phyloP scores from a whole-genome alignment of 2,797 vertebrate genomes.

The Bradypodion pumilum region DNA sequence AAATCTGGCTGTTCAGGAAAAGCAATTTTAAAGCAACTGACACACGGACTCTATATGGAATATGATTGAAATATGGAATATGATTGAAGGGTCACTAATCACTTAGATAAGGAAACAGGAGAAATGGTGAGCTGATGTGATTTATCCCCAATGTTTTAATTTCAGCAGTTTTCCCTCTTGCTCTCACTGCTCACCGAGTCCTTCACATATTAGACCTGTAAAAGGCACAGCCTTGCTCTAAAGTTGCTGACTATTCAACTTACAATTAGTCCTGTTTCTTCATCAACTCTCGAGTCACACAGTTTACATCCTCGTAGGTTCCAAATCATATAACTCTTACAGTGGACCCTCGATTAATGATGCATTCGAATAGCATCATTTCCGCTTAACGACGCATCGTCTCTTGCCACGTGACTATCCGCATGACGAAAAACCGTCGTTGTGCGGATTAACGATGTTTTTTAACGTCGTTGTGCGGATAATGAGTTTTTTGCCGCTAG shows the following conservation, averaged over 20 bases:
- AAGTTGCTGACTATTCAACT: conserved; percentile 18
- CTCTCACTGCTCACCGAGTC: conserved; percentile 26
- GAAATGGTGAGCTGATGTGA: conserved; percentile 14
- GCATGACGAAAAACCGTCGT: too few species aligned
- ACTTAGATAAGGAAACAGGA: conserved; percentile 20
- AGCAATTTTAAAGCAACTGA: conserved; percentile 44
- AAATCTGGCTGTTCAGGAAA: conserved; percentile 52
- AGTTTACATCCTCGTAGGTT: background rate
- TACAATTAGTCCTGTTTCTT: background rate
- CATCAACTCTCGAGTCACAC: background rate
- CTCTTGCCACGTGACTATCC: too few species aligned
- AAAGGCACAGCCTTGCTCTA: background rate
- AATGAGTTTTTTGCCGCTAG: too few species aligned
- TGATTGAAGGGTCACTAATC: background rate
- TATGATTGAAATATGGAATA: background rate
- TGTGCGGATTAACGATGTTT: too few species aligned
- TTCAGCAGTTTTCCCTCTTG: background rate
- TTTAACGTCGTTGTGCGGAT: too few species aligned
- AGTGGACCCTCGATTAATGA: too few species aligned
- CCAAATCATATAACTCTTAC: background rate
- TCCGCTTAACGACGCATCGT: too few species aligned
- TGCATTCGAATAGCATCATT: too few species aligned
- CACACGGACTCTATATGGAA: rapidly evolving
- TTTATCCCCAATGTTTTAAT: conserved; percentile 31
- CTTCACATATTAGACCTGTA: conserved; percentile 5